phyloP scores from a whole-genome alignment of 1,140 invertebrate genomes.

The Zaprionus vittiger region DNA sequence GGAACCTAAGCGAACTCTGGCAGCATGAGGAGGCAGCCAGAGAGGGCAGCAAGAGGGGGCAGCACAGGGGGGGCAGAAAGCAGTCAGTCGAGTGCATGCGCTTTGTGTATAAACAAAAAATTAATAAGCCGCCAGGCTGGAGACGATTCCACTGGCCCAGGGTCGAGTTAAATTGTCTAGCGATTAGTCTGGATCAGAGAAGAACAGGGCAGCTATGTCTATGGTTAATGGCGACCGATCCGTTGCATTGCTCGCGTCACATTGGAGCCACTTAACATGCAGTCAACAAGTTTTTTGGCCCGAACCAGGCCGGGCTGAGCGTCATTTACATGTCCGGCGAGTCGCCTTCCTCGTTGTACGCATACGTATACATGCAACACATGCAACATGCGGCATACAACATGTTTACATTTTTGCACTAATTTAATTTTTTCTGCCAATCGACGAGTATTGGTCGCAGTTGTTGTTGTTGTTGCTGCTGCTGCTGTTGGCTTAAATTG shows the following conservation, averaged over 20 bases:
- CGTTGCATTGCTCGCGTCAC: slow-evolving; percentile 16
- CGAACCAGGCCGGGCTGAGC: slow-evolving; percentile 66
- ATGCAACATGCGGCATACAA: slow-evolving; percentile 71
- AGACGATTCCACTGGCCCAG: slow-evolving; percentile 15
- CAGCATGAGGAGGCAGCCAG: too few species aligned
- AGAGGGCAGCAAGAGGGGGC: neutral
- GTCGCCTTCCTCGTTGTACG: slow-evolving; percentile 58
- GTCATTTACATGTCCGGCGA: slow-evolving; percentile 75
- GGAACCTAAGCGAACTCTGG: too few species aligned
- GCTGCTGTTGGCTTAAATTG: slow-evolving; percentile 70
- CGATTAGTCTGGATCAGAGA: neutral
- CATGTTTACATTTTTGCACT: slow-evolving; percentile 83
- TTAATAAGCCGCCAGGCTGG: slow-evolving; percentile 52
- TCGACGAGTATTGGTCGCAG: slow-evolving; percentile 11
- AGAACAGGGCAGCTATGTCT: neutral
- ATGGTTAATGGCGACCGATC: neutral
- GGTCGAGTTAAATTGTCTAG: neutral
- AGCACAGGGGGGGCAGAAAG: slow-evolving; percentile 14
- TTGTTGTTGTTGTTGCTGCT: slow-evolving; percentile 46
- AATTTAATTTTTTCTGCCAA: slow-evolving; percentile 76
- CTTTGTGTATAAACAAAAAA: slow-evolving; percentile 77
- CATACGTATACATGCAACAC: slow-evolving; percentile 28
- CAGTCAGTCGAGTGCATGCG: slow-evolving; percentile 72
- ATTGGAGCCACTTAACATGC: slow-evolving; percentile 61
- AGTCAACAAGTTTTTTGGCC: slow-evolving; percentile 74